Evolutionary conservation across 2,113 vertebrate genomes (phyloP).

Genomic region (Raja brachyura): DNA sequence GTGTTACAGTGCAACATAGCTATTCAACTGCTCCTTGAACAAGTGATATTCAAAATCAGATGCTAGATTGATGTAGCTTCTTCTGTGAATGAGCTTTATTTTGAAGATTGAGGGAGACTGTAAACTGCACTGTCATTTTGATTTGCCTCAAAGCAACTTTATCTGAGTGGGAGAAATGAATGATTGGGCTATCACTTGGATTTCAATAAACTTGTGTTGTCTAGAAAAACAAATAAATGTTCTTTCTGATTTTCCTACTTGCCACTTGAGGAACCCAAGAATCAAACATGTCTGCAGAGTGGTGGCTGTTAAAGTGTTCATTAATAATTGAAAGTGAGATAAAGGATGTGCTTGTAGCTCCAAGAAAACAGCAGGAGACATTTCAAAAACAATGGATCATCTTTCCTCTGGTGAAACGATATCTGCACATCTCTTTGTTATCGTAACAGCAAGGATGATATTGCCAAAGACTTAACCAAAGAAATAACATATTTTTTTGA

Average conservation of each 20-base stretch:
- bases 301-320: not conserved
- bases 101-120: not conserved
- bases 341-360: not conserved
- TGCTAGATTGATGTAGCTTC: not conserved
- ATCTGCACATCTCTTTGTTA: not conserved
- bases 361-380: not conserved
- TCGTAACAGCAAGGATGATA: not conserved
- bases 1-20: not conserved
- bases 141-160: too few relatives aligned
- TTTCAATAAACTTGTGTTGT: not conserved
- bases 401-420: not conserved
- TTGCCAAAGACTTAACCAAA: not conserved
- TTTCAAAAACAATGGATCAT: not conserved
- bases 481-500: not conserved
- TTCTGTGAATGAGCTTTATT: not conserved
- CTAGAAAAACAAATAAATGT: not conserved
- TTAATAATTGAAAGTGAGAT: not conserved
- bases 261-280: not conserved
- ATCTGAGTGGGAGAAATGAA: not conserved
- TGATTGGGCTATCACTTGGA: not conserved
- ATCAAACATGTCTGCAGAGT: not conserved
- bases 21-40: slow-evolving; percentile 12
- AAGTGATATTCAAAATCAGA: not conserved
- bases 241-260: too few relatives aligned
- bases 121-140: not conserved